Evolutionary conservation across 2,113 vertebrate species (phyloP).

Genomic region (Menidia beryllina): DNA sequence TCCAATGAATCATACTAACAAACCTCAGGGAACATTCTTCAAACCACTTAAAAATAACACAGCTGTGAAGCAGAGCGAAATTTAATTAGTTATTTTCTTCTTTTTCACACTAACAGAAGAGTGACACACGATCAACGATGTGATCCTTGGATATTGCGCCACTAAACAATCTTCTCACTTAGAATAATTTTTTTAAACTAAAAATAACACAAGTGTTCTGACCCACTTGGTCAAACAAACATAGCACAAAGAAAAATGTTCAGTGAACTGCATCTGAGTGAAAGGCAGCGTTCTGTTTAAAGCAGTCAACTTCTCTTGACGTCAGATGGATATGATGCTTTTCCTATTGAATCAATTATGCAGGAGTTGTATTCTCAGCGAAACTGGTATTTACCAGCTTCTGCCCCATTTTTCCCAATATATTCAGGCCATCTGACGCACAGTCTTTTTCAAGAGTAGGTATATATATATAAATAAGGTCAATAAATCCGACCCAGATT

Average conservation of each 20-base stretch:
- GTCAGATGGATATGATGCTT: conserved; percentile 50
- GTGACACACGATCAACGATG: not conserved
- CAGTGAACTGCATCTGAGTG: conserved; percentile 17
- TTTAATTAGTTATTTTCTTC: conserved; percentile 6
- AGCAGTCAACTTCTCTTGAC: conserved; percentile 41
- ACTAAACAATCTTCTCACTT: not conserved
- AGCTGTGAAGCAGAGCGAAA: not conserved
- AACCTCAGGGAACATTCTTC: too few relatives aligned
- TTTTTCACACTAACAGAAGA: conserved; percentile 8
- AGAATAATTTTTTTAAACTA: not conserved
- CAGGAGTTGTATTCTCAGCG: conserved; percentile 66
- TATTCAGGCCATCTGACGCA: conserved; percentile 57
- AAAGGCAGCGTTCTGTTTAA: conserved; percentile 33
- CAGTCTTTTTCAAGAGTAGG: conserved; percentile 22
- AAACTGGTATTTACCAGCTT: conserved; percentile 59
- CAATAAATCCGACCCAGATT: conserved; percentile 18
- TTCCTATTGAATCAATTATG: conserved; percentile 73
- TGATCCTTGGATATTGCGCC: conserved; percentile 5
- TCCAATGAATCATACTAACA: not conserved
- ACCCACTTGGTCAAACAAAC: not conserved
- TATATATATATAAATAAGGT: conserved; percentile 14
- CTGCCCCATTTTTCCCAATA: conserved; percentile 60
- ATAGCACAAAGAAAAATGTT: not conserved
- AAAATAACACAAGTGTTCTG: not conserved
- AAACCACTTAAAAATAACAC: not conserved